phyloP scores from a whole-genome alignment of 92 coral and sea anemone genomes.

The Umimayanthus chanpuru region DNA sequence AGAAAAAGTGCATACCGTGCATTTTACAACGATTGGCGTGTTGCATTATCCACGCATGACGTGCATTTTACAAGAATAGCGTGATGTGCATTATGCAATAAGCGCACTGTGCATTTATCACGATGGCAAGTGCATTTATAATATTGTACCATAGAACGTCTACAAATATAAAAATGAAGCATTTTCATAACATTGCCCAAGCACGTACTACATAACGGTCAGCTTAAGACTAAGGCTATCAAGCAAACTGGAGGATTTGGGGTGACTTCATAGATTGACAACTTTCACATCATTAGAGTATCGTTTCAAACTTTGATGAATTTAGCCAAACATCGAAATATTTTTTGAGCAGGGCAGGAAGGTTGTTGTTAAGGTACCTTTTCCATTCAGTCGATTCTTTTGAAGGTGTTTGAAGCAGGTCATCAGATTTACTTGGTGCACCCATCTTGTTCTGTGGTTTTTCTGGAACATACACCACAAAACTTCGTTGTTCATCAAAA shows the following conservation, averaged over 20 bases:
- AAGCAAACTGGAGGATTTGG: neutral
- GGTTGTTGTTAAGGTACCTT: slow-evolving; percentile 12
- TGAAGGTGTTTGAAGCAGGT: slow-evolving; percentile 29
- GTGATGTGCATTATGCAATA: neutral
- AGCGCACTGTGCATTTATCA: too few species aligned
- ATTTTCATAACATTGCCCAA: neutral
- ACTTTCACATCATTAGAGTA: neutral
- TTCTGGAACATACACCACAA: slow-evolving; percentile 71
- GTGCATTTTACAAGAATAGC: neutral
- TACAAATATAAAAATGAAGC: neutral
- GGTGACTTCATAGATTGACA: neutral
- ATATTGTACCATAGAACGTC: neutral
- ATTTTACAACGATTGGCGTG: neutral
- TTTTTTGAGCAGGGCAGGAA: neutral
- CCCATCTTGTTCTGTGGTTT: slow-evolving; percentile 56
- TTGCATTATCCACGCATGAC: neutral
- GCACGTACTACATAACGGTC: neutral
- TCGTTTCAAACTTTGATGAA: neutral
- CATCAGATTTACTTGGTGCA: slow-evolving; percentile 45
- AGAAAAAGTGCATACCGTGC: slow-evolving; percentile 10
- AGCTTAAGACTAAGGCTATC: neutral
- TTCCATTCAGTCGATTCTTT: slow-evolving; percentile 7
- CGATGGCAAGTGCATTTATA: neutral
- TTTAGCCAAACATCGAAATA: neutral
- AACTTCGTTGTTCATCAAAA: slow-evolving; percentile 77